These are phyloP conservation scores for Pluvianellus socialis DNA, from an alignment of 2,113 vertebrate species.

Conservation along the genomic window DNA sequence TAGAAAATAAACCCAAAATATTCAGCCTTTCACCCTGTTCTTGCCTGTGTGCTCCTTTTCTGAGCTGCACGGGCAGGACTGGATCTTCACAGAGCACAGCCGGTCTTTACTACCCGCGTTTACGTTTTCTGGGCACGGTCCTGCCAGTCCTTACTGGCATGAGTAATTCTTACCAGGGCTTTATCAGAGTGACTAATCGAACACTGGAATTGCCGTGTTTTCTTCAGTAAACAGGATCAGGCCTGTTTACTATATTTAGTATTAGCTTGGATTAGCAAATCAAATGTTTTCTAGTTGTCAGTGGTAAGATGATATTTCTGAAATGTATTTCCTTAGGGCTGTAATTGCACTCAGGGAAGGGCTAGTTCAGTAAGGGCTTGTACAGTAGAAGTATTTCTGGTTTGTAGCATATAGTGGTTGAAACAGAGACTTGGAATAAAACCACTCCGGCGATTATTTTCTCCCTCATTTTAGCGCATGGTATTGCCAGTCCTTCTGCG, in stretches of 20 bases:
- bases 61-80: background rate
- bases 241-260: slow-evolving; percentile 31
- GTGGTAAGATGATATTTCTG: slow-evolving; percentile 27
- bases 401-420: background rate
- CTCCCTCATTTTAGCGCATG: background rate
- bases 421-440: background rate
- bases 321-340: slow-evolving; percentile 1
- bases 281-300: slow-evolving; percentile 53
- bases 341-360: background rate
- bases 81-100: background rate
- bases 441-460: background rate
- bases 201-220: background rate
- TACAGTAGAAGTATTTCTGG: background rate
- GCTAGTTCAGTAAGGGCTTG: background rate
- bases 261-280: slow-evolving; percentile 54
- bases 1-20: background rate
- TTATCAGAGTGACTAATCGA: slow-evolving; percentile 13
- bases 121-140: background rate
- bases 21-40: background rate
- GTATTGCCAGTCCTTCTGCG: slow-evolving; percentile 1
- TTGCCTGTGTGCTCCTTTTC: background rate
- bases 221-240: slow-evolving; percentile 2
- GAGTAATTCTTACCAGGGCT: background rate
- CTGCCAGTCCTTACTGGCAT: background rate
- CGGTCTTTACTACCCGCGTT: background rate